Evolutionary conservation across 2,797 vertebrate species (phyloP).

Genomic region (Coracias cyanogaster): DNA sequence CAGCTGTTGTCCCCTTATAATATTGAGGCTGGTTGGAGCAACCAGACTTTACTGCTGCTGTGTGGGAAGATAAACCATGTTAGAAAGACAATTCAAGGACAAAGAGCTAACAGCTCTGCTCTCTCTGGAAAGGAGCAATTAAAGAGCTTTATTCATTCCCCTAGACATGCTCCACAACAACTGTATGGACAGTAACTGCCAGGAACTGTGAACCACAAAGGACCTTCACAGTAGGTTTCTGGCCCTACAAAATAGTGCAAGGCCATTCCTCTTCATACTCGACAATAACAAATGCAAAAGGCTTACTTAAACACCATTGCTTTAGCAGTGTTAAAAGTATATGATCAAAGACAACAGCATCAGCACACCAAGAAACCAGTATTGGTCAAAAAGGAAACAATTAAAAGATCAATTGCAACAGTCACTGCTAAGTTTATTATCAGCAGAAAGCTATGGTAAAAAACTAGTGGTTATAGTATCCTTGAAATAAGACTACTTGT

Average conservation of each 20-base stretch:
- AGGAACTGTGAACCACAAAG: not conserved
- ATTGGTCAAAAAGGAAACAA: not conserved
- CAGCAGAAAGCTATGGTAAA: not conserved
- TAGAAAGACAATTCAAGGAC: not conserved
- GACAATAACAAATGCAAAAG: not conserved
- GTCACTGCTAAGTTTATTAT: not conserved
- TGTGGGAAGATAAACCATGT: not conserved
- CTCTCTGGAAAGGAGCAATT: not conserved
- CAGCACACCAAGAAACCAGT: not conserved
- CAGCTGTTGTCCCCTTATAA: not conserved
- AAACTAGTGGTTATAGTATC: fast-evolving
- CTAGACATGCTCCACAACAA: not conserved
- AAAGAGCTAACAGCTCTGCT: not conserved
- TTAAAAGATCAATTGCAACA: not conserved
- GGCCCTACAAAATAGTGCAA: not conserved
- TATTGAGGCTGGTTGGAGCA: not conserved
- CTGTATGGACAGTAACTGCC: not conserved
- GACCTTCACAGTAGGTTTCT: not conserved
- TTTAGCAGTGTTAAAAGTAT: not conserved
- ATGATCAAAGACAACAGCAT: not conserved
- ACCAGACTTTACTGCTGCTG: not conserved
- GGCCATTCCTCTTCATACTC: not conserved
- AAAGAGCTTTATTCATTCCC: not conserved
- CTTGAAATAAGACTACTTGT: not conserved
- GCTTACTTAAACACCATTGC: not conserved